Percentiles rank a stretch among this genome's conserved stretches.
These are phyloP conservation scores for Marisa cornuarietis DNA, from an alignment of 1,140 invertebrate species.

Conservation along the genomic window DNA sequence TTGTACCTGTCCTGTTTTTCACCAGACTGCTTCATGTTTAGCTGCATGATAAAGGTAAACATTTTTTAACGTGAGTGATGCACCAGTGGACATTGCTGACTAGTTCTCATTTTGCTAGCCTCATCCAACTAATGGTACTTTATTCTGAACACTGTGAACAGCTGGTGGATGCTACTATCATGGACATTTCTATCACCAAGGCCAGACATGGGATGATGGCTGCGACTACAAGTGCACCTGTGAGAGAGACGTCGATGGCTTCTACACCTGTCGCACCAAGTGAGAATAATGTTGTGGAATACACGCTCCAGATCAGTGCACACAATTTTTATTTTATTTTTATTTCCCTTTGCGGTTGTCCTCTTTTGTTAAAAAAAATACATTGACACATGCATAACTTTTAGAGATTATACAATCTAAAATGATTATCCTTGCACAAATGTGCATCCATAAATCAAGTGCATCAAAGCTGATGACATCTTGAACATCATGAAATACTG, in stretches of 20 bases:
- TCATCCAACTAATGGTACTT: background rate
- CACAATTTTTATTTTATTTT: background rate
- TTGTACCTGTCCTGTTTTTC: no score
- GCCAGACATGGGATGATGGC: conserved; percentile 29
- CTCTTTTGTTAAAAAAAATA: background rate
- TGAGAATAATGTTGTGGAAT: conserved; percentile 14
- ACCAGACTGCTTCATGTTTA: no score
- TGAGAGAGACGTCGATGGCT: conserved; percentile 23
- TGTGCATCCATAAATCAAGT: no score
- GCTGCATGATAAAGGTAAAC: no score
- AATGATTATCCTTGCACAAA: no score
- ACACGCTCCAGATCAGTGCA: background rate
- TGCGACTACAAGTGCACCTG: conserved; percentile 31
- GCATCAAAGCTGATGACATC: no score
- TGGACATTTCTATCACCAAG: conserved; percentile 20
- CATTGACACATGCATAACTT: no score
- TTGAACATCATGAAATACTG: no score
- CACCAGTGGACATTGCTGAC: no score
- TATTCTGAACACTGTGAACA: background rate
- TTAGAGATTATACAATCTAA: no score
- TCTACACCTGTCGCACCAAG: conserved; percentile 34
- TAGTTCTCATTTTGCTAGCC: no score
- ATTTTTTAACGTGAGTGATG: no score
- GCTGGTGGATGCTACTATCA: conserved; percentile 22
- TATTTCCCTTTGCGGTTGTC: background rate